Base-by-base conservation (phyloP, 1,140 invertebrate species). In the Eufriesea mexicana region DNA sequence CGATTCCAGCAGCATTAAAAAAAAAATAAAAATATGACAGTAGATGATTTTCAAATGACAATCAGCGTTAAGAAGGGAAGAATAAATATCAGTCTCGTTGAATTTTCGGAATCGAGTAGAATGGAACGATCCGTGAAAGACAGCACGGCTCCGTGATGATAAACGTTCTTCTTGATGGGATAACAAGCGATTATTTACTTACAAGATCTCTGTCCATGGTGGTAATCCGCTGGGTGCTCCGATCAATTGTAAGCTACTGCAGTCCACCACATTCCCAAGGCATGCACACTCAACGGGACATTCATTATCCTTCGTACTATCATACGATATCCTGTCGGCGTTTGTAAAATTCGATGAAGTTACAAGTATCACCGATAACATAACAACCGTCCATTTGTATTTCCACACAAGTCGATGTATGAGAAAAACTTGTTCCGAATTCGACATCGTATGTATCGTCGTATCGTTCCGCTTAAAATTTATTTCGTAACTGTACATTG, bases 281-380 rank as follows among this genome's bases (percentile, higher is more conserved):
- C 93, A 94, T 9, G 86, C 86, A 84, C 93, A 94, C 84, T 94
- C 92, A 12, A 93, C 90, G 47, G 94, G 94, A 83, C 94, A 94
- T 72, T 91, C 87, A 70, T 90, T 84, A 73, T 84, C 61, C 28
- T 86, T 55, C 2, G 42, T 51, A 25, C 42, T 54, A 64, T 25
- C 35, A 16, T 73, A 62, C 45, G 28, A 45, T 47, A 70, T 45
- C 20, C 20, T 23, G 55, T 84, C 67, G 47, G 70, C 62, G 28
- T 72, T 80, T 57, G 66, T 12, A 62, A 61, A 62, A 55, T 75
- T 79, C 61, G 75, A 66, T 12, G 73, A 28, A 10, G 85, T 59
- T 14, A 77, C 6, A 9, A 66, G 76, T 6, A 68, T 68, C 16
- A 67, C 51, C 16, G 49, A 25, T 0, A 89, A 64, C 28, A 57